Evolutionary conservation across 2,113 vertebrate genomes (phyloP).

Genomic region (Myiagra hebetior): DNA sequence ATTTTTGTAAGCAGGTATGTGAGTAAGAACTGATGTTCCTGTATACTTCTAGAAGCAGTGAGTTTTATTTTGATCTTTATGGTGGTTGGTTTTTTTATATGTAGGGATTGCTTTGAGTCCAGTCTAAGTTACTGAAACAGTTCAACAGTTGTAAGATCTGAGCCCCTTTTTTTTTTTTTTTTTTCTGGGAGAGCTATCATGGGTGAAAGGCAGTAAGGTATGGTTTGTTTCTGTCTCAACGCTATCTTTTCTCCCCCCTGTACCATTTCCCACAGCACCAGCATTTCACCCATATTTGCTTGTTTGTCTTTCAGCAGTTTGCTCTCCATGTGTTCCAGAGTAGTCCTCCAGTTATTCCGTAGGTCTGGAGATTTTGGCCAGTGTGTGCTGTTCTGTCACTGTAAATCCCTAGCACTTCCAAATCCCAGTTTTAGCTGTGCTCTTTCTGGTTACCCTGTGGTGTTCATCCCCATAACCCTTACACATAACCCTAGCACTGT

Average conservation of each 20-base stretch:
- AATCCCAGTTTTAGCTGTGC: neutral
- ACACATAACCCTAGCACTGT: neutral
- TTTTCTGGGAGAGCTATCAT: neutral
- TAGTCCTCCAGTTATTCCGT: neutral
- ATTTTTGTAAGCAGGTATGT: neutral
- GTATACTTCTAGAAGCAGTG: neutral
- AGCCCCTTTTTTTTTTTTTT: neutral
- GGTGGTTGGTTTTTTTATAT: neutral
- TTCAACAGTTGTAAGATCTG: neutral
- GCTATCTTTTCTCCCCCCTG: rapidly evolving
- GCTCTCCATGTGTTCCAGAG: rapidly evolving
- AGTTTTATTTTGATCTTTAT: neutral
- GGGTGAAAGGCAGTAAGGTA: neutral
- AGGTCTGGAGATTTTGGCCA: neutral
- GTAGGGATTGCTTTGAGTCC: neutral
- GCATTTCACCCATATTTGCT: rapidly evolving
- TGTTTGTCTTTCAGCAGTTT: neutral
- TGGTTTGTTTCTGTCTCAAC: neutral
- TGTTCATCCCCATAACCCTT: neutral
- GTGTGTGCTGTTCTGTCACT: neutral
- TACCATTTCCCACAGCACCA: neutral
- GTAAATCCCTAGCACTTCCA: neutral
- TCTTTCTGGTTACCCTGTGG: too few relatives aligned
- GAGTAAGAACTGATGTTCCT: neutral
- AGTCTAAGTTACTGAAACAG: neutral